phyloP scores from a whole-genome alignment of 92 coral and sea anemone species.

The Micromussa lordhowensis region DNA sequence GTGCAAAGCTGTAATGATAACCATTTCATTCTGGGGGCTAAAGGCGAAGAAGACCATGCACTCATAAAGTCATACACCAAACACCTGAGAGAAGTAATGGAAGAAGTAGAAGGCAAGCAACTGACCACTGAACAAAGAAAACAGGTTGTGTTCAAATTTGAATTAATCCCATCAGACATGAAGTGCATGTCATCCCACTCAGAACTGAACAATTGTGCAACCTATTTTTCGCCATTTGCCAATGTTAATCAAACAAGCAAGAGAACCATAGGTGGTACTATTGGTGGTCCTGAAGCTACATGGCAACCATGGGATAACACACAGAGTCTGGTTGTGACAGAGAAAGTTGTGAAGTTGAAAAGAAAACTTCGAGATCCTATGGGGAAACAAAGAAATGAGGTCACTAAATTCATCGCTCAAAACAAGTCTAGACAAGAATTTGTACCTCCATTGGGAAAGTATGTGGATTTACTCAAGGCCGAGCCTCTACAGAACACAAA shows the following conservation, averaged over 20 bases:
- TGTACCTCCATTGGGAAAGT: conserved; percentile 65
- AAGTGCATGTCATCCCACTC: conserved; percentile 71
- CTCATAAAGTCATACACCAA: conserved; percentile 56
- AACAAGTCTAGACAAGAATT: conserved; percentile 68
- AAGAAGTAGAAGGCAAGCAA: conserved; percentile 52
- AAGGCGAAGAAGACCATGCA: conserved; percentile 67
- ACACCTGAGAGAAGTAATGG: conserved; percentile 68
- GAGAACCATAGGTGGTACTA: conserved; percentile 51
- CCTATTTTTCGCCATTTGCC: conserved; percentile 72
- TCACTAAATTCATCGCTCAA: conserved; percentile 53
- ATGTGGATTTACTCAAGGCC: conserved; percentile 61
- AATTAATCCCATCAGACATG: conserved; percentile 68
- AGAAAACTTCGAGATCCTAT: conserved; percentile 38
- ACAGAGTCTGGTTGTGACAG: conserved; percentile 31
- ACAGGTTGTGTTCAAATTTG: conserved; percentile 36
- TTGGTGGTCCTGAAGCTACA: conserved; percentile 50
- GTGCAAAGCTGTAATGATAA: conserved; percentile 77
- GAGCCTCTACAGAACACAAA: conserved; percentile 73
- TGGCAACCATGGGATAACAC: conserved; percentile 70
- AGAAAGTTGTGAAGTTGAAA: conserved; percentile 58
- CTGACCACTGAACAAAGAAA: conserved; percentile 53
- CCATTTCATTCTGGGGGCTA: conserved; percentile 69
- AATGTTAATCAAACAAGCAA: conserved; percentile 58
- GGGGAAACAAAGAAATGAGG: conserved; percentile 38
- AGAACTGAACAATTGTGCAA: conserved; percentile 64